Conservation (phyloP, 2,888 invertebrate species). For the Yponomeuta cagnagella region DNA sequence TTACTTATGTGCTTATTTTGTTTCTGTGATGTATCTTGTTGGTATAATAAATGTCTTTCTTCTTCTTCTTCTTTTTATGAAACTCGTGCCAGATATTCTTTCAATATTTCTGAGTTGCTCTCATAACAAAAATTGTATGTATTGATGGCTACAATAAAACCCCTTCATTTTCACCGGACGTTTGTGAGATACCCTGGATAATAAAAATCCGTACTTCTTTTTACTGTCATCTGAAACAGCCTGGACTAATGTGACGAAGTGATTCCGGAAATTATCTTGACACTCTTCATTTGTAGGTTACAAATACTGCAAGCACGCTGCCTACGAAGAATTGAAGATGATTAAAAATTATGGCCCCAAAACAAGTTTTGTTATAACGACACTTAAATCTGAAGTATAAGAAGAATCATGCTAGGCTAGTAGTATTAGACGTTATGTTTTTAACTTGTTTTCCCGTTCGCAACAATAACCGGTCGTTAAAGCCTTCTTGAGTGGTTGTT, state of each 20-base stretch:
- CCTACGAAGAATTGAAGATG: not conserved
- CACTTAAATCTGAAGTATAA: not conserved
- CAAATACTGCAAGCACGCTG: not conserved
- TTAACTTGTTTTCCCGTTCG: constrained; percentile 4
- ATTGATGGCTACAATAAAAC: too few species aligned
- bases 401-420: not conserved
- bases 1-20: too few species aligned
- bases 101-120: too few species aligned
- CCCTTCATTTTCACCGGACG: too few species aligned
- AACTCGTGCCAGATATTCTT: too few species aligned
- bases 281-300: not conserved
- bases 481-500: not conserved
- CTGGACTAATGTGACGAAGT: not conserved
- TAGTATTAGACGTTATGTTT: not conserved
- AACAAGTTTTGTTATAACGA: not conserved
- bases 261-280: not conserved
- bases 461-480: constrained; percentile 11
- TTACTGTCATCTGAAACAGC: too few species aligned
- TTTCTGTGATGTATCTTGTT: too few species aligned
- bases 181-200: too few species aligned
- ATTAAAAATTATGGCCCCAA: not conserved
- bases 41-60: too few species aligned
- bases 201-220: too few species aligned
- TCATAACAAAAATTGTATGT: too few species aligned
- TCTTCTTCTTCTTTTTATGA: too few species aligned